Base-by-base conservation (phyloP, 2,888 invertebrate species). In the Chouioia cunea region DNA sequence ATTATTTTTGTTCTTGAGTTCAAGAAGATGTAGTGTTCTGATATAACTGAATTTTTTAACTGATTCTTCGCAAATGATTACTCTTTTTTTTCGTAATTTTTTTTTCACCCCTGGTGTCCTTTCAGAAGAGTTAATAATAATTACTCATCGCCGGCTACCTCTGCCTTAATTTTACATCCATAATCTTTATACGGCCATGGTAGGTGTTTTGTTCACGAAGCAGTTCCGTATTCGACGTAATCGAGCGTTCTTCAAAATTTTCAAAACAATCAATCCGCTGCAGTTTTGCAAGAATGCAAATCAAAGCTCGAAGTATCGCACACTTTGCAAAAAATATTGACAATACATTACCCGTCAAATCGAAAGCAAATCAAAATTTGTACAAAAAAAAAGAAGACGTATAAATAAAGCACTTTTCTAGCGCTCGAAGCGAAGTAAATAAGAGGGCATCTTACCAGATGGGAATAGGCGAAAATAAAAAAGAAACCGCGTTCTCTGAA, bases 121-220 rank as follows among this genome's bases (percentile, higher is more conserved):
- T 46, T 44, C 3, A 48, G 12, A 47, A 20, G 50, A 65, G 22
- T n/a, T 46, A 15, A n/a, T n/a, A 48, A 27, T 36, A 6, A 27
- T n/a, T n/a, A 54, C 54, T 52, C 73, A 64, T 74, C 73, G 78
- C 77, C 79, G 78, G 78, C 79, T 80, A 79, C 76, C 78, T 81
- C 74, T 79, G 78, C 78, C 80, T 80, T 20, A 62, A 58, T 50
- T 50, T 43, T 47, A 65, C 77, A 78, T 76, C 79, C 78, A 77
- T 80, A 6, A 78, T 75, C 75, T 79, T 74, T 79, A 76, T 79
- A 73, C 74, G 75, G 76, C 73, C 79, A 76, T 76, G 75, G 74
- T 80, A 78, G 79, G 76, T 74, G 77, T 72, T 75, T 67, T 52
- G 66, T 74, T 65, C 52, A 57, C 20, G 44, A 59, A 65, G 74